These are phyloP conservation scores for Synanceia verrucosa DNA, from an alignment of 2,797 vertebrate species.

Conservation along the genomic window DNA sequence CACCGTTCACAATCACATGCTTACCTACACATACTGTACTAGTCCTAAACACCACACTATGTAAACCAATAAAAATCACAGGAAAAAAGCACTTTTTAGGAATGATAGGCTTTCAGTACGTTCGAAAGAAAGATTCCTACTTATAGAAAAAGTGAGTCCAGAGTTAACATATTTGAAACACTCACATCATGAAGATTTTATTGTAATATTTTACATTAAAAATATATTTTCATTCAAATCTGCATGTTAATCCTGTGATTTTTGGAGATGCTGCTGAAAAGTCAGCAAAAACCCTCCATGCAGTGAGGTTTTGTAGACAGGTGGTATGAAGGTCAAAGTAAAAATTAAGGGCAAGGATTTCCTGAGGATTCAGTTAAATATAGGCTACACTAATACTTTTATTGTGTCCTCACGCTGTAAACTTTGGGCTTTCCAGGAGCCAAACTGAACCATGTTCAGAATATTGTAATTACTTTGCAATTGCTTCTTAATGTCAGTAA, in stretches of 20 bases:
- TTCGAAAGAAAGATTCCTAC: background rate
- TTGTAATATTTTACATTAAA: background rate
- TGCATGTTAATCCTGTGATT: background rate
- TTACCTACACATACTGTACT: background rate
- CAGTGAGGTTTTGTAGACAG: background rate
- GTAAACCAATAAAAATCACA: background rate
- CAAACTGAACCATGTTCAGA: constrained; percentile 12
- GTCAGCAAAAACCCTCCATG: background rate
- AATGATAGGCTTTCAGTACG: background rate
- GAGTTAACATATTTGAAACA: background rate
- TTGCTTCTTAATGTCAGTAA: background rate
- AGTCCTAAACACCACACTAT: background rate
- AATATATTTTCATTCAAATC: no score
- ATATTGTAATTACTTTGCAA: background rate
- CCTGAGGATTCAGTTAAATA: background rate
- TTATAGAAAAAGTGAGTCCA: no score
- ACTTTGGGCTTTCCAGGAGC: background rate
- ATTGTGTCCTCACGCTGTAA: no score
- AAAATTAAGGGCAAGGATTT: background rate
- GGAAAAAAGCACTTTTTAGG: no score
- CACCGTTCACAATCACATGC: background rate
- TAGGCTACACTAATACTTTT: background rate
- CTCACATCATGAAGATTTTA: background rate
- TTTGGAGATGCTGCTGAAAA: background rate
- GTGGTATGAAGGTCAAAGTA: no score